Evolutionary conservation across 2,797 vertebrate genomes (phyloP), one percentile per base, ranked within the genome.

Genomic region (Petrocephalus schoutedeni): DNA sequence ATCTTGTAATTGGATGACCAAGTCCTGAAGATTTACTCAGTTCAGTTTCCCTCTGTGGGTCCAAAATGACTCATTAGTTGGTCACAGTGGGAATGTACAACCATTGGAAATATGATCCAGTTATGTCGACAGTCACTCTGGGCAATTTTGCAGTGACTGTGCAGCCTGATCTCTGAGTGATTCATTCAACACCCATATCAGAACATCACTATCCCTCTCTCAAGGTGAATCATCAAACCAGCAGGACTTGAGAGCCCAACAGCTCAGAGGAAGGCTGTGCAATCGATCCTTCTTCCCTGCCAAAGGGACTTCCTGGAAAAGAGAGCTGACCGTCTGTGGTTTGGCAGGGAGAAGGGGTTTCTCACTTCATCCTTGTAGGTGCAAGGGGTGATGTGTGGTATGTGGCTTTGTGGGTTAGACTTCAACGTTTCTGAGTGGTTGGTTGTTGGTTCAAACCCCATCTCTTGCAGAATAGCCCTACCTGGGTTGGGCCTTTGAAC

Each of bases 151-250:
- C 28, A 67, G n/a, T 56, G 49, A 71, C 77, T 56, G 57, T 87
- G 82, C 77, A 58, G 80, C 87, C 58, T 61, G 51, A 16, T 57
- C 83, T 86, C 74, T 61, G 80, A 87, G 88, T 64, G 53, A 74
- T 89, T 89, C 67, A 88, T 87, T 85, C 67, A 87, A 84, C 86
- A 88, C n/a, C 53, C 89, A 87, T 89, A 57, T 89, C 58, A 87
- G 87, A 88, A 86, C 83, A 23, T 88, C 86, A 87, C 87, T 85
- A 57, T 74, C 88, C 85, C 90, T 89, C n/a, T 88, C 88, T 74
- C 9, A 41, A 58, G 87, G 89, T 71, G 82, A 89, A 71, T 88
- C 36, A 59, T 89, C 36, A 77, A 77, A 77, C 12, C 36, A 41
- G 14, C 36, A 45, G 71, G 36, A n/a, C 71, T 45, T 77, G 32